Conservation (phyloP, 1,140 invertebrate genomes). For the Euwallacea similis region DNA sequence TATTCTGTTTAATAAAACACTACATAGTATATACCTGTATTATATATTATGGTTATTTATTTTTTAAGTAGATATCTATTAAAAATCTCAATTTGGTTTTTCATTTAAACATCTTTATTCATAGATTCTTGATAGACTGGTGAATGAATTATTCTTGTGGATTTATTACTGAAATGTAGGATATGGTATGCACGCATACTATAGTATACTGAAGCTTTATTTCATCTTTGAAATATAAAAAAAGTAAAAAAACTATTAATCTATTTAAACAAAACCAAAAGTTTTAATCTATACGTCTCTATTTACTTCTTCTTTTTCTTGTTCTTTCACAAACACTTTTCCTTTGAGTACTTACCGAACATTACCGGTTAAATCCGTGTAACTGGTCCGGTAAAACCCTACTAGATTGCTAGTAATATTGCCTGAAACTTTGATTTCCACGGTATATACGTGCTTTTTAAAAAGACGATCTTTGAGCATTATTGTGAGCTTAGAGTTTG, state of each 20-base stretch:
- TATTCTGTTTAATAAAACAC: not conserved
- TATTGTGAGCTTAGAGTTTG: constrained; percentile 44
- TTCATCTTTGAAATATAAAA: not conserved
- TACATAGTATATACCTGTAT: not conserved
- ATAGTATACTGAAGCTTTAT: too few relatives aligned
- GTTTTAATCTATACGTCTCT: not conserved
- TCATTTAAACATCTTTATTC: too few relatives aligned
- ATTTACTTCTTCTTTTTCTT: not conserved
- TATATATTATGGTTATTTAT: not conserved
- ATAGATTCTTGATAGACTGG: too few relatives aligned
- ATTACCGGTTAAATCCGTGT: constrained; percentile 41
- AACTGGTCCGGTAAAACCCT: constrained; percentile 48
- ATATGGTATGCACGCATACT: too few relatives aligned
- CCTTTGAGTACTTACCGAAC: constrained; percentile 38
- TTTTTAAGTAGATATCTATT: too few relatives aligned
- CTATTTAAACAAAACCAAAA: too few relatives aligned
- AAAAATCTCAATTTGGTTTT: too few relatives aligned
- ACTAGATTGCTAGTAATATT: constrained; percentile 47
- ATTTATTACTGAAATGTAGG: too few relatives aligned
- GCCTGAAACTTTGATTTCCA: constrained; percentile 46
- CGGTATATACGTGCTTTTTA: constrained; percentile 40
- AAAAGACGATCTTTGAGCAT: constrained; percentile 33
- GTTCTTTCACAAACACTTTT: not conserved
- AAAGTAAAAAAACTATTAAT: not conserved
- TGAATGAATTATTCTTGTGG: too few relatives aligned